phyloP scores from a whole-genome alignment of 2,113 vertebrate species.

The Sprattus sprattus region DNA sequence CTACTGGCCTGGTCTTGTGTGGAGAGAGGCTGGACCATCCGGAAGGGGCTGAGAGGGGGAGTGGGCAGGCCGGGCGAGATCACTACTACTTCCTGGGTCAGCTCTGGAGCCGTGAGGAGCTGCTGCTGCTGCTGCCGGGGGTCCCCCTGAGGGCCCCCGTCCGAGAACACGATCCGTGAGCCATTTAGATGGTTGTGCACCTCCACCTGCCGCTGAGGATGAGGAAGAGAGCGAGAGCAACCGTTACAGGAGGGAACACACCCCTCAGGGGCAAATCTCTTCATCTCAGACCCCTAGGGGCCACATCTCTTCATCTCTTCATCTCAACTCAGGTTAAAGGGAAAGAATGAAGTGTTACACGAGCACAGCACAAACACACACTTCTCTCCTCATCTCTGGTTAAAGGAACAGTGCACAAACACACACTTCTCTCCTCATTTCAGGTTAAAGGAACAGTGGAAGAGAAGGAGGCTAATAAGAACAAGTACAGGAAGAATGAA shows the following conservation, averaged over 20 bases:
- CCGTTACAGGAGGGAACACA: neutral
- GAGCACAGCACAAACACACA: neutral
- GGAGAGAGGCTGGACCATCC: conserved; percentile 18
- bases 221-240: neutral
- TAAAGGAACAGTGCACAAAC: neutral
- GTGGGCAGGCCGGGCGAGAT: conserved; percentile 71
- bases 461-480: no score
- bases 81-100: conserved; percentile 64
- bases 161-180: conserved; percentile 59
- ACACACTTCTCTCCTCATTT: neutral
- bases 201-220: conserved; percentile 54
- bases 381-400: neutral
- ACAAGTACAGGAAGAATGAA: no score
- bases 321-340: neutral
- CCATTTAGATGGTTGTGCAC: conserved; percentile 58
- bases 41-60: conserved; percentile 60
- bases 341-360: neutral
- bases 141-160: conserved; percentile 40
- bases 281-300: no score
- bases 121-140: conserved; percentile 38
- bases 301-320: neutral
- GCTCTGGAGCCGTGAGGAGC: conserved; percentile 56
- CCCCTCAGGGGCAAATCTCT: neutral
- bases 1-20: conserved; percentile 59
- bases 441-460: neutral